Conservation (phyloP, 1,140 invertebrate genomes). For the Metopolophium dirhodum region DNA sequence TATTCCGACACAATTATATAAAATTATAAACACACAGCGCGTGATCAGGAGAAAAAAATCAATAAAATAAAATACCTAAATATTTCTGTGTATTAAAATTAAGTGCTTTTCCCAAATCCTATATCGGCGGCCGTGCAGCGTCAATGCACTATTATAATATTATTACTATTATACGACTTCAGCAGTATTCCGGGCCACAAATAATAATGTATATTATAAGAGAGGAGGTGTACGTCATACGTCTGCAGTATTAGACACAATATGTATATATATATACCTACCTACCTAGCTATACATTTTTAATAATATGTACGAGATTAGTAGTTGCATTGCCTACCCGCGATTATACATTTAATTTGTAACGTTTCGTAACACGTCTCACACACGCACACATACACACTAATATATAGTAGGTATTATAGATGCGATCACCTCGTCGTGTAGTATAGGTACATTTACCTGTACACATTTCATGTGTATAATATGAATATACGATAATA, state of each 20-base stretch:
- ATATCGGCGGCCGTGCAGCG: neutral
- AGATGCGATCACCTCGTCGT: neutral
- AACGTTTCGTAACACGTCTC: conserved; percentile 4
- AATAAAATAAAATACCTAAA: conserved; percentile 3
- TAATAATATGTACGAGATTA: neutral
- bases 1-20: neutral
- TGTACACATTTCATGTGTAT: neutral
- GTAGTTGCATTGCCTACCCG: neutral
- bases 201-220: neutral
- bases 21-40: neutral
- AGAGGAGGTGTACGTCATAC: neutral
- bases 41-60: neutral
- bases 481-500: neutral
- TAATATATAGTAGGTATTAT: neutral
- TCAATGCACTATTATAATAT: neutral
- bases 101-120: neutral
- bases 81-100: conserved; percentile 10
- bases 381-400: no score
- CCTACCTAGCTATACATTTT: neutral
- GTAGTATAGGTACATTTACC: neutral
- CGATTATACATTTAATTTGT: neutral
- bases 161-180: neutral
- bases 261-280: neutral
- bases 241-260: neutral
- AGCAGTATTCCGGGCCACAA: neutral